A percentile compares a stretch with the other conserved stretches of the same genome.
Conservation (phyloP, 1,140 invertebrate genomes). For the Holotrichia oblita region DNA sequence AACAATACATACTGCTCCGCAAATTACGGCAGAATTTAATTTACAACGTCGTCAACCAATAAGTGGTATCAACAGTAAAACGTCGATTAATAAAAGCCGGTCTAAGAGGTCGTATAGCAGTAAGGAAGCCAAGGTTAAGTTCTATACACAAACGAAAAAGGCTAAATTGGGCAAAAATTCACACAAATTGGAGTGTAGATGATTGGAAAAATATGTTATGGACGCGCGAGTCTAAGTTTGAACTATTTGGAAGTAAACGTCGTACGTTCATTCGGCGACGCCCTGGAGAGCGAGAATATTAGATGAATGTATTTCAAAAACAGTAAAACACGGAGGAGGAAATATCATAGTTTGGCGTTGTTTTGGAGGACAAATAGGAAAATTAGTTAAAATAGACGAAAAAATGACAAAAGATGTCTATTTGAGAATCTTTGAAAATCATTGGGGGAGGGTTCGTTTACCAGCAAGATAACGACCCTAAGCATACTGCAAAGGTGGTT, state of each 20-base stretch:
- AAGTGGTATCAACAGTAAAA: not conserved
- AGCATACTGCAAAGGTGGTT: not conserved
- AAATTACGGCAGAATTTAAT: not conserved
- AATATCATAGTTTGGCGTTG: not conserved
- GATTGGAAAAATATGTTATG: not conserved
- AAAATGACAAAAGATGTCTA: not conserved
- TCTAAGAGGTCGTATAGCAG: too few relatives aligned
- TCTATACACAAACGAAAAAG: not conserved
- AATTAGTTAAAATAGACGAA: too few relatives aligned
- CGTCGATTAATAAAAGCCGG: too few relatives aligned
- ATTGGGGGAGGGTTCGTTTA: not conserved
- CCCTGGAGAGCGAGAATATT: not conserved
- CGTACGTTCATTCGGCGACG: not conserved
- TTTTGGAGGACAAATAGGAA: not conserved
- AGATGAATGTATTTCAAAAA: not conserved
- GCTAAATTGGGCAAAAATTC: not conserved
- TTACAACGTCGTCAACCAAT: not conserved
- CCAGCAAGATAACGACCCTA: not conserved
- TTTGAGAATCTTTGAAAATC: not conserved
- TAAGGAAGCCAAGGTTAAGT: too few relatives aligned
- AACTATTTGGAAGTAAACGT: not conserved
- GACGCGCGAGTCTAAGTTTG: not conserved
- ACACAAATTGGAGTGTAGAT: not conserved
- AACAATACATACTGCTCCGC: not conserved
- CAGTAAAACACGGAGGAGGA: not conserved